Percentiles rank a stretch among this genome's conserved stretches.
These are phyloP conservation scores for Julus scanicus DNA, from an alignment of 2,888 invertebrate species.

Conservation along the genomic window DNA sequence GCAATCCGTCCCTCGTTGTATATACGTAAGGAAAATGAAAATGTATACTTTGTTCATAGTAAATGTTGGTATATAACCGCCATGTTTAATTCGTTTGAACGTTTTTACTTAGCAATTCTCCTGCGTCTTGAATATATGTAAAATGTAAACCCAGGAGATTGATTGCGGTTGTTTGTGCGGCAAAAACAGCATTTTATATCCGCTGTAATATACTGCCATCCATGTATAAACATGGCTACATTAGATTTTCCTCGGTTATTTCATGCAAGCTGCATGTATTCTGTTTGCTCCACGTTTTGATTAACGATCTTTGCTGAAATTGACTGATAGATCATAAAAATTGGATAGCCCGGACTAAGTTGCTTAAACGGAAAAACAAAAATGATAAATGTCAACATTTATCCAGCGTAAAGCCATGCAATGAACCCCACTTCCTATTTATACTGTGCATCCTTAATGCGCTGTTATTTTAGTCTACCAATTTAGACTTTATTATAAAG, in stretches of 20 bases:
- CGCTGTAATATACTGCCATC: not conserved
- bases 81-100: not conserved
- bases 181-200: slow-evolving; percentile 32
- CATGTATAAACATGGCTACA: slow-evolving; percentile 12
- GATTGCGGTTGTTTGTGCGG: slow-evolving; percentile 17
- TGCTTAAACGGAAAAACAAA: slow-evolving; percentile 34
- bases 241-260: not conserved
- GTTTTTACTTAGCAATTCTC: slow-evolving; percentile 3
- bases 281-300: not conserved
- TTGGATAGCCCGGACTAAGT: slow-evolving; percentile 36
- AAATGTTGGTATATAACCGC: not conserved
- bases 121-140: not conserved
- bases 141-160: slow-evolving; percentile 32
- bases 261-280: not conserved
- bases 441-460: not conserved
- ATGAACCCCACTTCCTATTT: slow-evolving; percentile 6
- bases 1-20: no score
- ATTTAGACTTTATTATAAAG: not conserved
- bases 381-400: slow-evolving; percentile 39
- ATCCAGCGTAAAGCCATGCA: slow-evolving; percentile 4
- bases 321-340: slow-evolving; percentile 42
- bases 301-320: slow-evolving; percentile 42
- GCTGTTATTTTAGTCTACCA: slow-evolving; percentile 21
- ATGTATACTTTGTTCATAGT: not conserved
- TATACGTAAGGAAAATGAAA: not conserved